Evolutionary conservation across 2,113 vertebrate species (phyloP).

Genomic region (Macrotis lagotis): DNA sequence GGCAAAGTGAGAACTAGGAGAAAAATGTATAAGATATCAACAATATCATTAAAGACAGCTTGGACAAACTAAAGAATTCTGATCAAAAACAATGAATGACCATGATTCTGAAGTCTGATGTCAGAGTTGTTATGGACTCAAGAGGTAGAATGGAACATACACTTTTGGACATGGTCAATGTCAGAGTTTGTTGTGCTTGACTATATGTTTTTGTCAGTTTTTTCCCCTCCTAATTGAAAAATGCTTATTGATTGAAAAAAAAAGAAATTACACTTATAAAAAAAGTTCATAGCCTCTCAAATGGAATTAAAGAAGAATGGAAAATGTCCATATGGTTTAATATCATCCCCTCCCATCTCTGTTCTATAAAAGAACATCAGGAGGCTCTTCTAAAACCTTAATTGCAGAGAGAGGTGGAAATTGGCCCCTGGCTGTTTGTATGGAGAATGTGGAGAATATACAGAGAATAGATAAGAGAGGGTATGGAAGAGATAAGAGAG

Average conservation of each 20-base stretch:
- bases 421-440: not conserved
- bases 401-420: not conserved
- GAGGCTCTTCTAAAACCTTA: not conserved
- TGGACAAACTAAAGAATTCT: not conserved
- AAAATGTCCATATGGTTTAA: not conserved
- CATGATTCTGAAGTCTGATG: not conserved
- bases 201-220: fast-evolving
- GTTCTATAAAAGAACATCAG: not conserved
- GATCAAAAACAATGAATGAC: not conserved
- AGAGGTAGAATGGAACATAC: not conserved
- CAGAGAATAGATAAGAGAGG: not conserved
- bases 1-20: not conserved
- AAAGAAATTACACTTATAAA: not conserved
- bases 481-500: not conserved
- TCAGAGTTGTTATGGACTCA: not conserved
- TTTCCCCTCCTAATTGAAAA: not conserved
- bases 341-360: not conserved
- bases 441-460: not conserved
- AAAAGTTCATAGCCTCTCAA: not conserved
- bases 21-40: not conserved
- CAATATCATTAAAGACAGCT: not conserved
- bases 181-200: not conserved
- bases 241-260: not conserved
- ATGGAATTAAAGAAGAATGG: not conserved
- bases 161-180: not conserved